Evolutionary conservation across 92 coral and sea anemone genomes (phyloP), one percentile per base, ranked within the genome.

Genomic region (Anthopleura xanthogrammica): DNA sequence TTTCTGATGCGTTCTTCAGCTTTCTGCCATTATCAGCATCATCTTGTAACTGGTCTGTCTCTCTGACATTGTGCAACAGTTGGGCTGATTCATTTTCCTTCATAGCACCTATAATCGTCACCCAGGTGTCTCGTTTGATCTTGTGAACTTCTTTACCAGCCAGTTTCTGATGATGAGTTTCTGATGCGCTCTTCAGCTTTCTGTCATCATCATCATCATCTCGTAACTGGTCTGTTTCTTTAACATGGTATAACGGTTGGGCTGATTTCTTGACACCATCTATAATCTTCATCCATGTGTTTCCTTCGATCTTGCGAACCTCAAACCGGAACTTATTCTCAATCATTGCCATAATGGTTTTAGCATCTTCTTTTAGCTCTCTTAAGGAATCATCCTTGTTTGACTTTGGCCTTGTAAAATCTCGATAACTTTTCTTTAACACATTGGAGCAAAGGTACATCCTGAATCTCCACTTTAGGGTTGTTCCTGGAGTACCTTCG

Each of bases 391-490:
- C 54, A 20, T 82, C 52, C 40, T 72, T 72, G 20, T 57, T 40
- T 48, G 64, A 54, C 20, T 57, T 40, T 48, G 64, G 36, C 20
- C 14, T 40, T 64, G 11, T 14, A 68, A 14, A 41, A 22, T 76
- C 54, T n/a, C 39, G 9, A 1, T 39, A 7, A 19, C 75, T 62
- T 60, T 80, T 16, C 48, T 19, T 20, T 40, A 36, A 40, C 55
- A 84, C 36, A 29, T 29, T 46, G 16, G 89, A 89, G 20, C 87
- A 88, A 14, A 55, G 55, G 77, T 93, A 93, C 88, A 89, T 72
- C 58, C 95, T 87, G 14, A 91, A 71, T 58, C 74, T 91, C 97
- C 94, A 93, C 39, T 78, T 87, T 54, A 91, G 77, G 7, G 72
- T 78, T 16, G 88, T 78, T 46, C 54, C 41, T 29, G 41, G 85